A percentile compares a stretch with the other conserved stretches of the same genome.
Conservation (phyloP, 2,888 invertebrate genomes). For the Hydrotaea diabolus region DNA sequence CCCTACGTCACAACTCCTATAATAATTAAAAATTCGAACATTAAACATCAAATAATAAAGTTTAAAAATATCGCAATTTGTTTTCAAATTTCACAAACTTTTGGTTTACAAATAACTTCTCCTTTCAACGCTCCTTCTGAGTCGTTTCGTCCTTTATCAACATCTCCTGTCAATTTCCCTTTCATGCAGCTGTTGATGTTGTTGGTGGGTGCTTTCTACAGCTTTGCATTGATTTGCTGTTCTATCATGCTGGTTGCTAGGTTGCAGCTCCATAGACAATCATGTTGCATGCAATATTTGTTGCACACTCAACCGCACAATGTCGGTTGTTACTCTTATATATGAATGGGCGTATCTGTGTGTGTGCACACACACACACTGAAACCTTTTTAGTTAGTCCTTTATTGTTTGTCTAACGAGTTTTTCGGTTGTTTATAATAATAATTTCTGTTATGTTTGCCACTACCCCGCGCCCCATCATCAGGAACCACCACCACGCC, state of each 20-base stretch:
- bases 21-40: too few relatives aligned
- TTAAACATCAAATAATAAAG: too few relatives aligned
- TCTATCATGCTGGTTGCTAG: not conserved
- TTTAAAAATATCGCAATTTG: too few relatives aligned
- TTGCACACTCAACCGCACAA: not conserved
- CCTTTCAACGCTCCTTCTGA: too few relatives aligned
- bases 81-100: too few relatives aligned
- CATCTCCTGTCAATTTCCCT: too few relatives aligned
- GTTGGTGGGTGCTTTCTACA: not conserved
- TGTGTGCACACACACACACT: too few relatives aligned
- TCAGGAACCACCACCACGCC: too few relatives aligned
- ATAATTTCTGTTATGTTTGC: constrained; percentile 5
- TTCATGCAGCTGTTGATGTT: not conserved
- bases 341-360: not conserved
- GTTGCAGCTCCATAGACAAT: not conserved
- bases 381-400: constrained; percentile 6
- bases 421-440: constrained; percentile 30
- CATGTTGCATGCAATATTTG: not conserved
- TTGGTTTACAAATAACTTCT: not conserved
- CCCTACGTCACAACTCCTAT: too few relatives aligned
- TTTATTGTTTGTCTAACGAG: constrained; percentile 38
- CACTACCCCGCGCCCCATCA: not conserved
- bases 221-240: not conserved
- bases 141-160: too few relatives aligned
- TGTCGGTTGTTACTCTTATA: too few relatives aligned